phyloP scores from a whole-genome alignment of 1,140 invertebrate species.

The Drosophila fuyamai region DNA sequence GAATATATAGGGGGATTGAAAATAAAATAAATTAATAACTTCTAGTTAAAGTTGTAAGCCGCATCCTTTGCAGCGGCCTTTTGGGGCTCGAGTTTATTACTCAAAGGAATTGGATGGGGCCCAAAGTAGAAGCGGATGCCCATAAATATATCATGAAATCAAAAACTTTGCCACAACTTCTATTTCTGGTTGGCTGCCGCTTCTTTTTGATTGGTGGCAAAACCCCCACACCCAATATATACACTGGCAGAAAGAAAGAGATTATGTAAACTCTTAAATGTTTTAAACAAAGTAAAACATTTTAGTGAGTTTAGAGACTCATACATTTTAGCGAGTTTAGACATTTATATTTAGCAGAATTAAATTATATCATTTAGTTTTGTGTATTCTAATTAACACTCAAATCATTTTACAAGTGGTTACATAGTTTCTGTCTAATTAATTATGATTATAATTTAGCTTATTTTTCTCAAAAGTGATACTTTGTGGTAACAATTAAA shows the following conservation, averaged over 20 bases:
- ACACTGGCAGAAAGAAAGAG: conserved; percentile 6
- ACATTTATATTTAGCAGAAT: too few relatives aligned
- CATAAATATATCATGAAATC: conserved; percentile 83
- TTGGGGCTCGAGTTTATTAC: conserved; percentile 69
- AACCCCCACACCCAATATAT: conserved; percentile 1
- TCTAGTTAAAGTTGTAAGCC: conserved; percentile 49
- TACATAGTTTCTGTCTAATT: too few relatives aligned
- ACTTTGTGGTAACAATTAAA: too few relatives aligned
- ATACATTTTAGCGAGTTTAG: too few relatives aligned
- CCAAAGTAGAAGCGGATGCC: conserved; percentile 62
- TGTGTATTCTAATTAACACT: too few relatives aligned
- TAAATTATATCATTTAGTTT: too few relatives aligned
- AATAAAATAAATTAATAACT: conserved; percentile 55
- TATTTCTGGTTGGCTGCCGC: conserved; percentile 41
- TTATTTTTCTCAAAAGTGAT: too few relatives aligned
- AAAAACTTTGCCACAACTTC: conserved; percentile 79
- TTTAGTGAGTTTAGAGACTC: too few relatives aligned
- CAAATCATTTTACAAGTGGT: too few relatives aligned
- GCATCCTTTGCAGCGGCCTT: conserved; percentile 26
- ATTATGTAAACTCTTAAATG: too few relatives aligned
- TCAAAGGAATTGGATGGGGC: conserved; percentile 67
- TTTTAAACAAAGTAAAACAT: too few relatives aligned
- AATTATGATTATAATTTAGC: too few relatives aligned
- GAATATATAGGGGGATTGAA: background rate
- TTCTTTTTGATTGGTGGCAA: conserved; percentile 62